Evolutionary conservation across 1,140 invertebrate genomes (phyloP).

Genomic region (Cepaea nemoralis): DNA sequence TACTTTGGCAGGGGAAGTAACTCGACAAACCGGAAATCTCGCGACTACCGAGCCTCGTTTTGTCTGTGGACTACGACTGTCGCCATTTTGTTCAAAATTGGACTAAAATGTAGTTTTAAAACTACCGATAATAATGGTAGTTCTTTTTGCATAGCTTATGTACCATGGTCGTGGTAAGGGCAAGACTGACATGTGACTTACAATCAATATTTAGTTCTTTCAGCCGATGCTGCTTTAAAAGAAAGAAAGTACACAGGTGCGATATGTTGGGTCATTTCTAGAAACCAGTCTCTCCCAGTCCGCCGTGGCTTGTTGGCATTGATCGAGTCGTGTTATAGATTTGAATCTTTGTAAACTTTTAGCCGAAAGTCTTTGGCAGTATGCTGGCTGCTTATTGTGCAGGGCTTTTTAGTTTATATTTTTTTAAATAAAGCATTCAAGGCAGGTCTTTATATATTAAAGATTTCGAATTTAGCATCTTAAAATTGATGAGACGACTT

Average conservation of each 20-base stretch:
- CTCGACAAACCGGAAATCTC: neutral
- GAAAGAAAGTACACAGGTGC: conserved; percentile 2
- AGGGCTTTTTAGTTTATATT: no score
- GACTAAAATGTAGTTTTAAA: conserved; percentile 39
- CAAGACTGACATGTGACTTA: conserved; percentile 18
- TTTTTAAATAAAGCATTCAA: no score
- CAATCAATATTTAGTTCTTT: conserved; percentile 14
- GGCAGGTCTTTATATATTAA: no score
- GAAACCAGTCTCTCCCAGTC: no score
- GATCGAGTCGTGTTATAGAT: no score
- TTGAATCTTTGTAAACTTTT: no score
- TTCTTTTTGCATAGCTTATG: conserved; percentile 21
- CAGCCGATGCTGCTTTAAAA: neutral
- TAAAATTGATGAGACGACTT: no score
- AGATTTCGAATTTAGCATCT: no score
- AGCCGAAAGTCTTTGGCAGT: no score
- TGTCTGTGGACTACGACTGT: conserved; percentile 51
- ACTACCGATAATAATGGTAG: conserved; percentile 23
- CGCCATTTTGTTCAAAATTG: conserved; percentile 54
- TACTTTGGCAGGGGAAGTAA: conserved; percentile 6
- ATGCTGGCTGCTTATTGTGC: no score
- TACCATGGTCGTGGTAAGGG: conserved; percentile 13
- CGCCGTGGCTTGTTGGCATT: neutral
- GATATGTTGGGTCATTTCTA: neutral
- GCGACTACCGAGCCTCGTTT: conserved; percentile 38